Conservation (phyloP, 2,113 vertebrate species). For the Colinus virginianus region DNA sequence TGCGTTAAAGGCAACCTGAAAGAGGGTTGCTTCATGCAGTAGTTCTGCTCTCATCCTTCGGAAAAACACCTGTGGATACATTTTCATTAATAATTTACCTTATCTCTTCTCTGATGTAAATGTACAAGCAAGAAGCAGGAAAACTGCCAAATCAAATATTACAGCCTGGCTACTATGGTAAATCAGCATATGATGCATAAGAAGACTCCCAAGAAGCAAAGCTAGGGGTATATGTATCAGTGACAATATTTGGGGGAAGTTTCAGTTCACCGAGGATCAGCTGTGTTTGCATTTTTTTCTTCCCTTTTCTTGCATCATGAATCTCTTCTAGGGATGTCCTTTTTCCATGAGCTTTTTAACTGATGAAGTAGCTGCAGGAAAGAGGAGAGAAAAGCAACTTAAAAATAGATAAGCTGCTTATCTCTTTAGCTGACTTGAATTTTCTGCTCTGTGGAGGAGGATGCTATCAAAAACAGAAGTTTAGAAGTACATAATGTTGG, state of each 20-base stretch:
- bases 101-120: slow-evolving; percentile 5
- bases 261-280: slow-evolving; percentile 23
- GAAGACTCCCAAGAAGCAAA: slow-evolving; percentile 8
- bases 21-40: accelerated
- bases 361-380: slow-evolving; percentile 44
- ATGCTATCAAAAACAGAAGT: slow-evolving; percentile 47
- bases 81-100: slow-evolving; percentile 41
- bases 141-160: slow-evolving; percentile 38
- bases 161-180: not conserved
- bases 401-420: slow-evolving; percentile 59
- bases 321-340: slow-evolving; percentile 36
- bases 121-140: not conserved
- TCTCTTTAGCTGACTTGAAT: slow-evolving; percentile 47
- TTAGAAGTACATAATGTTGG: slow-evolving; percentile 1
- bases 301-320: not conserved
- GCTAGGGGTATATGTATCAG: not conserved
- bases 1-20: not conserved
- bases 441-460: slow-evolving; percentile 37
- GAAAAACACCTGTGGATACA: slow-evolving; percentile 23
- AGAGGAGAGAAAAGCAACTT: slow-evolving; percentile 27
- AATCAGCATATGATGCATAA: slow-evolving; percentile 1
- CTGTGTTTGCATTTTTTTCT: slow-evolving; percentile 34
- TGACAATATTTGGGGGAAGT: not conserved
- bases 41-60: not conserved
- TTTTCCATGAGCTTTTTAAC: slow-evolving; percentile 28